Evolutionary conservation across 2,888 invertebrate genomes (phyloP), one percentile per base, ranked within the genome.

Genomic region (Monopis laevigella): DNA sequence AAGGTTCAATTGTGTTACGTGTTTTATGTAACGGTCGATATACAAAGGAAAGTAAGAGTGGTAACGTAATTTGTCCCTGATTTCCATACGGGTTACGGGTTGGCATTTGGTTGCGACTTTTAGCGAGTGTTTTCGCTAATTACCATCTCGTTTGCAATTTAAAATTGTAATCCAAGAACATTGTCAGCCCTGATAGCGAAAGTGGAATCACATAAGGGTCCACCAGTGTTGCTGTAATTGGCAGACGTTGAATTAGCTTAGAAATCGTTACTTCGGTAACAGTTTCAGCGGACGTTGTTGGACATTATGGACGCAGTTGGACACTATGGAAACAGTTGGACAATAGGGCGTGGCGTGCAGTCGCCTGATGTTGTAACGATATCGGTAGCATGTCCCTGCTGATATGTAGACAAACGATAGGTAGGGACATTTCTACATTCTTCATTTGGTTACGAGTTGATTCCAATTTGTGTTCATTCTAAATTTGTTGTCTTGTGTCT

Each of bases 81-180:
- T 77, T 75, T 74, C 73, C 73, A 74, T 75, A 69, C 65, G 65
- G 60, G 65, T 62, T 59, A 57, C 53, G 56, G 56, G 52, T 62
- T 69, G 69, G 60, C 65, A 73, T 74, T 74, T 69, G 65, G 51
- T 54, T 47, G 59, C 58, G 54, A 59, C 65, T 73, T 70, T 70
- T 66, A 67, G 69, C 60, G 54, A 60, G 61, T 67, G 68, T 72
- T 72, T 66, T 73, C 69, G 62, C 77, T 78, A 78, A 77, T 77
- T 77, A 77, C 71, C 75, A 77, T 72, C 72, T 77, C 64, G 74
- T 75, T 77, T 73, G 73, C 74, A 77, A 75, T 74, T 74, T 74
- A 70, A 74, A 77, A 68, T 59, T 61, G 54, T 53, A 54, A 55
- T 59, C 16, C 26, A 18, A 39, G 40, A 54, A 52, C 47, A 54